A percentile compares a stretch with the other conserved stretches of the same genome.
Evolutionary conservation across 2,888 invertebrate species (phyloP).

Genomic region (Xestia rhomboidea): DNA sequence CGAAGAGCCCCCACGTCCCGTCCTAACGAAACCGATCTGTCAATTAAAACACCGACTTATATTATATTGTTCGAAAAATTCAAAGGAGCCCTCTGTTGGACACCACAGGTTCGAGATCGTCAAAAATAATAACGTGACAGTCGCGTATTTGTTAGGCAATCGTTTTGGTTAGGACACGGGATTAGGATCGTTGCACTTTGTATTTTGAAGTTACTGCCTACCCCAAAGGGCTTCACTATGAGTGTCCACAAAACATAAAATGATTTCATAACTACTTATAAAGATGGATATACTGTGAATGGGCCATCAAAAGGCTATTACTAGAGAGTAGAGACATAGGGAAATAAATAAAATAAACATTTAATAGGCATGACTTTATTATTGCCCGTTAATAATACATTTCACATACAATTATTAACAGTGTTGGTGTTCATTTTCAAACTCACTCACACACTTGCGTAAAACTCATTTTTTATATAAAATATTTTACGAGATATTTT

Average conservation of each 20-base stretch:
- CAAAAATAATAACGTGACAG: not conserved
- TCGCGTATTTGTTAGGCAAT: not conserved
- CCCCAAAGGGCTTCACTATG: not conserved
- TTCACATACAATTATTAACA: constrained; percentile 43
- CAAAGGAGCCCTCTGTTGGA: not conserved
- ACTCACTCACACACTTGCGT: constrained; percentile 43
- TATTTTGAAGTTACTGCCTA: not conserved
- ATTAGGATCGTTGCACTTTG: not conserved
- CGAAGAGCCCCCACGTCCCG: not conserved
- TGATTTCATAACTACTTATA: not conserved
- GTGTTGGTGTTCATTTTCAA: constrained; percentile 54
- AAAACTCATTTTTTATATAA: constrained; percentile 8
- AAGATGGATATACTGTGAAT: not conserved
- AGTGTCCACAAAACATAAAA: not conserved
- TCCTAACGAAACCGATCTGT: not conserved
- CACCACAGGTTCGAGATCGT: not conserved
- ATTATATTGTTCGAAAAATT: not conserved
- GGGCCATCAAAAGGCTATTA: not conserved
- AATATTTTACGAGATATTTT: constrained; percentile 14
- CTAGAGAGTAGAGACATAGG: not conserved
- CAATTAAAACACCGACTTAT: not conserved
- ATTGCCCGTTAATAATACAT: constrained; percentile 44
- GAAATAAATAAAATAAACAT: constrained; percentile 19
- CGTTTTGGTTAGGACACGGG: not conserved
- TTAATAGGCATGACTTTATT: constrained; percentile 52